These are phyloP conservation scores for Polypterus bichir DNA, from an alignment of 2,113 vertebrate species.

Conservation along the genomic window DNA sequence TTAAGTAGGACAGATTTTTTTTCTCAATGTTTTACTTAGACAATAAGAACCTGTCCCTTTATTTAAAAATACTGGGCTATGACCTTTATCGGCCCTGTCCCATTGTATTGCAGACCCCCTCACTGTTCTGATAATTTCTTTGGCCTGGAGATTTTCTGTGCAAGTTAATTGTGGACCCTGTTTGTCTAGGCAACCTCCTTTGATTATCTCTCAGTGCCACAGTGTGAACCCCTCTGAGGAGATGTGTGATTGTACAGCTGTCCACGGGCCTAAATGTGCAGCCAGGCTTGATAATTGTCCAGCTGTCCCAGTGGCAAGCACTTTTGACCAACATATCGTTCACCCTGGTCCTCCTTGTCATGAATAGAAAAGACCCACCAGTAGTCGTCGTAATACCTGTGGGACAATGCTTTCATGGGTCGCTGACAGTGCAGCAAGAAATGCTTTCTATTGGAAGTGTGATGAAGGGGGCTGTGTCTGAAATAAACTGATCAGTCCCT, in stretches of 20 bases:
- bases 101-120: slow-evolving; percentile 19
- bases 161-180: slow-evolving; percentile 59
- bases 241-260: slow-evolving; percentile 28
- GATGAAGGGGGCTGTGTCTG: slow-evolving; percentile 35
- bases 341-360: slow-evolving; percentile 22
- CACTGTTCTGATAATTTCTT: slow-evolving; percentile 23
- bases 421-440: slow-evolving; percentile 29
- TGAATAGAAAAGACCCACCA: slow-evolving; percentile 13
- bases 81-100: neutral
- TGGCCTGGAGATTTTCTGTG: slow-evolving; percentile 39
- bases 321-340: slow-evolving; percentile 30
- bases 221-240: slow-evolving; percentile 24
- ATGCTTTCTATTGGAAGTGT: slow-evolving; percentile 33
- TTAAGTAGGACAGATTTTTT: neutral
- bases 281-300: slow-evolving; percentile 31
- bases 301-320: slow-evolving; percentile 23
- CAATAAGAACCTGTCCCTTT: neutral
- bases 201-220: slow-evolving; percentile 34
- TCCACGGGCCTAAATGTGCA: slow-evolving; percentile 28
- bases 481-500: slow-evolving; percentile 42
- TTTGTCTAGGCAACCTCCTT: slow-evolving; percentile 44
- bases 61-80: slow-evolving; percentile 2
- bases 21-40: neutral
- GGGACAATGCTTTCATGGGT: slow-evolving; percentile 28
- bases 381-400: neutral